phyloP scores from a whole-genome alignment of 1,140 invertebrate species.

The Aphidius ervi region DNA sequence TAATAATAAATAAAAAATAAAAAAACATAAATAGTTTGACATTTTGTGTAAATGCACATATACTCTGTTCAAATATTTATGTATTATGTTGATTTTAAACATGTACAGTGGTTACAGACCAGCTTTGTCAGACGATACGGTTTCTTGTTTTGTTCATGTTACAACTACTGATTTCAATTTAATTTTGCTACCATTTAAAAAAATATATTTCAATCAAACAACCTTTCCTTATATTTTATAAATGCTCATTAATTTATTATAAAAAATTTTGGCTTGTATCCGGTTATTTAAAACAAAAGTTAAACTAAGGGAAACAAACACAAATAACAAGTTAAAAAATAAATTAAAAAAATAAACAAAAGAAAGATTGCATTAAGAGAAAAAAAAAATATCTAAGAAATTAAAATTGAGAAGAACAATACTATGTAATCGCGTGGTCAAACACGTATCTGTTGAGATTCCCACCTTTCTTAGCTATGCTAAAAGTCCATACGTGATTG shows the following conservation, averaged over 20 bases:
- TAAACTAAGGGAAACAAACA: too few relatives aligned
- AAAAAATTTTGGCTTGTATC: too few relatives aligned
- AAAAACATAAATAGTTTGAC: too few relatives aligned
- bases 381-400: background rate
- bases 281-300: too few relatives aligned
- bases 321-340: too few relatives aligned
- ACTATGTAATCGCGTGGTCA: slow-evolving; percentile 37
- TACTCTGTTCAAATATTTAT: slow-evolving; percentile 1
- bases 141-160: slow-evolving; percentile 4
- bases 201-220: too few relatives aligned
- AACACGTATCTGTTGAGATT: slow-evolving; percentile 35
- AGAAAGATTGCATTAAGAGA: background rate
- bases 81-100: slow-evolving; percentile 7
- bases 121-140: slow-evolving; percentile 1
- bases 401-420: slow-evolving; percentile 34
- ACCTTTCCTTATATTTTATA: too few relatives aligned
- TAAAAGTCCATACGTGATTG: slow-evolving; percentile 31
- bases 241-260: too few relatives aligned
- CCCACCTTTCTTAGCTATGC: slow-evolving; percentile 34
- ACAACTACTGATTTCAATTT: background rate
- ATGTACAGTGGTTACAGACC: slow-evolving; percentile 5
- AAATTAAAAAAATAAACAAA: too few relatives aligned
- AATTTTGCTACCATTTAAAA: too few relatives aligned
- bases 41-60: slow-evolving; percentile 1
- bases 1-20: too few relatives aligned